These are phyloP conservation scores for Gasterosteus aculeatus DNA, from an alignment of 2,113 vertebrate species.

Conservation along the genomic window DNA sequence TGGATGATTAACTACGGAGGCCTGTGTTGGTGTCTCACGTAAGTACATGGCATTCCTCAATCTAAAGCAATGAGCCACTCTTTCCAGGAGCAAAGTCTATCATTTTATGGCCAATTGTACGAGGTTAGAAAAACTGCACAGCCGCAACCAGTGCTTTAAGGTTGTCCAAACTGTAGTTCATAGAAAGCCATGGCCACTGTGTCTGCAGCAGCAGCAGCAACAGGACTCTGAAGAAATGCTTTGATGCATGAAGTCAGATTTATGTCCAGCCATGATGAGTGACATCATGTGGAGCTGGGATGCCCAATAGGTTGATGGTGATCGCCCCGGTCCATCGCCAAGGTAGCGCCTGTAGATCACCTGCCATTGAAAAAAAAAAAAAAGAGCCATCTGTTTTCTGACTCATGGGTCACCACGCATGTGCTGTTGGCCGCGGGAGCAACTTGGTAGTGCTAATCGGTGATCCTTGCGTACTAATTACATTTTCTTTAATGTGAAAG, in stretches of 20 bases:
- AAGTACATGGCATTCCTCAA: constrained; percentile 65
- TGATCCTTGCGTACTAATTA: too few relatives aligned
- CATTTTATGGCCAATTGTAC: constrained; percentile 65
- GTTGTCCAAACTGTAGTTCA: background rate
- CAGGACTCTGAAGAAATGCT: background rate
- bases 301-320: too few relatives aligned
- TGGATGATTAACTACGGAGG: constrained; percentile 70
- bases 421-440: too few relatives aligned
- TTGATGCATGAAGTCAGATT: background rate
- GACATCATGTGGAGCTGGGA: background rate
- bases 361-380: too few relatives aligned
- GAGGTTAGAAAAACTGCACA: background rate
- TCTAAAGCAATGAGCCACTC: constrained; percentile 57
- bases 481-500: too few relatives aligned
- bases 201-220: background rate
- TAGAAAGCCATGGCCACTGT: background rate
- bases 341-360: too few relatives aligned
- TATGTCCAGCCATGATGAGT: background rate
- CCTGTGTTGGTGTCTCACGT: constrained; percentile 67
- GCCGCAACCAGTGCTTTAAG: background rate
- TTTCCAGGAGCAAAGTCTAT: constrained; percentile 61
- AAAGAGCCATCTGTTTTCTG: too few relatives aligned
- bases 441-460: too few relatives aligned
- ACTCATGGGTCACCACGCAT: too few relatives aligned
- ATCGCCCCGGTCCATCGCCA: too few relatives aligned